Evolutionary conservation across 1,140 invertebrate genomes (phyloP), one percentile per base, ranked within the genome.

Genomic region (Aphelinus certus): DNA sequence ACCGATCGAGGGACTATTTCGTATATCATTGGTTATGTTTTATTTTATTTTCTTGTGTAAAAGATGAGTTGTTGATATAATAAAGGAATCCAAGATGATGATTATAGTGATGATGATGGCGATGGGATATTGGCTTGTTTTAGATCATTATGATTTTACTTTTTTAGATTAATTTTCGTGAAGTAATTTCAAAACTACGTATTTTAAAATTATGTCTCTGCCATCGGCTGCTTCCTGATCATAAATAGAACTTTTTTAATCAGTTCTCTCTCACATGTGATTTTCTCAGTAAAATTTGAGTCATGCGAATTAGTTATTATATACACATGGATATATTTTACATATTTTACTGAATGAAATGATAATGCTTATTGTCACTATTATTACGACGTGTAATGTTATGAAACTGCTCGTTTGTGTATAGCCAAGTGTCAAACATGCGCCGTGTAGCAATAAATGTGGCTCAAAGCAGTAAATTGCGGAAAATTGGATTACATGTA

Each of bases 361-460:
- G 9, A 53, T 53, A 9, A 64, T 70, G 26, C 63, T 72, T 72
- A 65, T 62, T 70, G 58, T 51, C 73, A 51, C 56, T 68, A 63
- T 58, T 70, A 60, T 70, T 69, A 64, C 7, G 42, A 70, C 49
- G 61, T 10, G 66, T 75, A 76, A 69, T 49, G 42, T 73, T 58
- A 77, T 70, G 46, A 77, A 77, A 64, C 63, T 73, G 63, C 62
- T 77, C n/a, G 47, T 65, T 73, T 43, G 56, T 67, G 43, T 77
- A 73, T 77, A 69, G 61, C 64, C 67, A 70, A 70, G 62, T 74
- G 70, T 77, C 70, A 77, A 73, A 77, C 60, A 71, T 57, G 67
- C 70, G 64, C 67, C 10, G 57, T 70, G 53, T 72, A 70, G 71
- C 3, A 26, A 70, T 69, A 53, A 69, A 58, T 76, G 57, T 71